Evolutionary conservation across 2,113 vertebrate species (phyloP).

Genomic region (Protobothrops flavoviridis): DNA sequence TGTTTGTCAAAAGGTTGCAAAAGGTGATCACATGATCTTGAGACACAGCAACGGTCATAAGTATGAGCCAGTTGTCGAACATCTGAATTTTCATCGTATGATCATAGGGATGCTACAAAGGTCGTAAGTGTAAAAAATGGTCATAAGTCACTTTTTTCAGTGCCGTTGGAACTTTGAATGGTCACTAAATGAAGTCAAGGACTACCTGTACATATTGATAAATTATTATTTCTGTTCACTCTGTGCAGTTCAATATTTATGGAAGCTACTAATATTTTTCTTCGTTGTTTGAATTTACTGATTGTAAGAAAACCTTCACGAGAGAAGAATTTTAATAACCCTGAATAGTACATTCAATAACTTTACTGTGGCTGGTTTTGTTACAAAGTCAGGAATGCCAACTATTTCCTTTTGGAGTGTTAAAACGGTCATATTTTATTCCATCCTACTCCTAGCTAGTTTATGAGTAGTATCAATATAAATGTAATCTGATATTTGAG

Average conservation of each 20-base stretch:
- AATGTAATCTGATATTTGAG: neutral
- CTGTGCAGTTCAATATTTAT: neutral
- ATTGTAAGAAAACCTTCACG: neutral
- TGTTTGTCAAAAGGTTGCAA: too few relatives aligned
- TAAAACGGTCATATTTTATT: neutral
- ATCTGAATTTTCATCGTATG: too few relatives aligned
- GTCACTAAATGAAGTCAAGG: too few relatives aligned
- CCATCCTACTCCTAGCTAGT: neutral
- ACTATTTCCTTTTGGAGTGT: slow-evolving; percentile 27
- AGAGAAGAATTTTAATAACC: neutral
- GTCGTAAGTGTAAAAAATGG: too few relatives aligned
- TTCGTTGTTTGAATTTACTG: neutral
- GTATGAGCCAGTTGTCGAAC: too few relatives aligned
- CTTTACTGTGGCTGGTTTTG: neutral
- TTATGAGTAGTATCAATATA: slow-evolving; percentile 5
- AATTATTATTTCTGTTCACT: neutral
- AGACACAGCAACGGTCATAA: too few relatives aligned
- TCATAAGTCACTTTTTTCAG: too few relatives aligned
- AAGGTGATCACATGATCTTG: too few relatives aligned
- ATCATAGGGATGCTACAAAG: too few relatives aligned
- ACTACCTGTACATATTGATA: neutral
- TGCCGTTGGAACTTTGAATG: too few relatives aligned
- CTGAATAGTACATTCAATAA: neutral
- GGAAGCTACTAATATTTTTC: neutral
- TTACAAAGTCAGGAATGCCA: slow-evolving; percentile 18